Evolutionary conservation across 2,888 invertebrate species (phyloP), one percentile per base, ranked within the genome.

Genomic region (Synanthedon myopaeformis): DNA sequence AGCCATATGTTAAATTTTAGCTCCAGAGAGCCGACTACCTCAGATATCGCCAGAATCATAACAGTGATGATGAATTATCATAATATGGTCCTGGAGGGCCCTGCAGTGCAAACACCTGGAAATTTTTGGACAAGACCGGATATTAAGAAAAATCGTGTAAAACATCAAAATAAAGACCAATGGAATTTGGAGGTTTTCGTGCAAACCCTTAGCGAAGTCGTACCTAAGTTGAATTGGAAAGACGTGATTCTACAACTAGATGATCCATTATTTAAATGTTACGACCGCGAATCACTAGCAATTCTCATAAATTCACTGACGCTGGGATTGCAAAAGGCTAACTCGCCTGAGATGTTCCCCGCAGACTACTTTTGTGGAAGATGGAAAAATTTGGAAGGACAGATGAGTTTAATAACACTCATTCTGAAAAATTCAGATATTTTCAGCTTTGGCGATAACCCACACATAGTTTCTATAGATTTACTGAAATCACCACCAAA

Each of bases 121-220:
- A 90, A 88, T 64, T 92, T 92, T 71, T 92, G 93, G 89, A 78
- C 82, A 74, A 88, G 79, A 48, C 86, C 89, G 5, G 85, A 88
- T 55, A 42, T 42, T n/a, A 89, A 90, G 61, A 90, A 91, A 58
- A 90, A 91, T 49, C 63, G 74, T 0, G 72, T 73, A 5, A 70
- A 87, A 51, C 79, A 75, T 55, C 68, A 72, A 52, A 74, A 79
- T 68, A 69, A 89, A 79, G 74, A 91, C 73, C 90, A 94, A 3
- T 99, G 98, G 98, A 97, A 97, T 76, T 92, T 96, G 11, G 98
- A 98, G 71, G 91, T 96, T 54, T 97, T 98, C 73, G 94, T 97
- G 48, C 95, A 96, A 74, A 93, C 95, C n/a, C 82, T 97, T 23
- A 96, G 96, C 76, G 97, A 98, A 74, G 86, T 96, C 59, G 94